phyloP scores from a whole-genome alignment of 2,888 invertebrate species.

The Eulithis prunata region DNA sequence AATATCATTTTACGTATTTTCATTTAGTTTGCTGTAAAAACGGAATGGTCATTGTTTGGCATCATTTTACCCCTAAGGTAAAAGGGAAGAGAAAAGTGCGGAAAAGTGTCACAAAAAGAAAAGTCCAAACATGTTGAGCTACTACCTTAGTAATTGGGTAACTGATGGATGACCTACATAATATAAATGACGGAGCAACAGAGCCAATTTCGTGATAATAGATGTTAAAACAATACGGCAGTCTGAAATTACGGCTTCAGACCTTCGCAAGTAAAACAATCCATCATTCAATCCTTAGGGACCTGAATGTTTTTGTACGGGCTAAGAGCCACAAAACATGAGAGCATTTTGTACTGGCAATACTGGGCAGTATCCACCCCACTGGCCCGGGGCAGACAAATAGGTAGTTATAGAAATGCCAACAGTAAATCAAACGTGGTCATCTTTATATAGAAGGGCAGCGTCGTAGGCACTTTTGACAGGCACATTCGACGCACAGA shows the following conservation, averaged over 20 bases:
- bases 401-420: neutral
- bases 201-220: neutral
- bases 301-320: constrained; percentile 6
- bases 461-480: neutral
- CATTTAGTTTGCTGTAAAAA: too few relatives aligned
- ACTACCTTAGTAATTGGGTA: too few relatives aligned
- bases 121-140: too few relatives aligned
- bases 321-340: constrained; percentile 11
- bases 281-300: constrained; percentile 6
- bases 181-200: neutral
- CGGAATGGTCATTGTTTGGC: too few relatives aligned
- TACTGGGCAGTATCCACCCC: constrained; percentile 3
- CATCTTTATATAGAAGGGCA: constrained; percentile 5
- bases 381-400: constrained; percentile 10
- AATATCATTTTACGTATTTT: too few relatives aligned
- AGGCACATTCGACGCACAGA: neutral
- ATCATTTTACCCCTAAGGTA: too few relatives aligned
- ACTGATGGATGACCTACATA: neutral
- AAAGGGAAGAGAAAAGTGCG: too few relatives aligned
- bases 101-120: too few relatives aligned
- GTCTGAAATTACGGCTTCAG: neutral
- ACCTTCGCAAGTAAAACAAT: constrained; percentile 10
- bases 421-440: constrained; percentile 8
- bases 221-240: neutral
- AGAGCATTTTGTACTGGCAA: constrained; percentile 1